Base-by-base conservation (phyloP, 2,888 invertebrate genomes). In the Mythimna impura region DNA sequence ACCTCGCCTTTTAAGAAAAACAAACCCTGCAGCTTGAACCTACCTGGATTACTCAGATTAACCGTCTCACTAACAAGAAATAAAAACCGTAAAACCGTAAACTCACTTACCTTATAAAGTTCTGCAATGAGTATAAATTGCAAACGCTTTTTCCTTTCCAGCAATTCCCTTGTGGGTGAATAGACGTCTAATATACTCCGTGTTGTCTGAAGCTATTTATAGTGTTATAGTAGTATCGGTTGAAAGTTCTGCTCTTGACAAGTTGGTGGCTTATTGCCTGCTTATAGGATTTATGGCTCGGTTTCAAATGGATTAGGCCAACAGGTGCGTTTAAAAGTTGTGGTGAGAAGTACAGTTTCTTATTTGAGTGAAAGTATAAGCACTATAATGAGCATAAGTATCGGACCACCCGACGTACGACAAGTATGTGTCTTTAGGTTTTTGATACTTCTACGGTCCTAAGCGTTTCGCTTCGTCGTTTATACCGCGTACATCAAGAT, bases 111-210 rank as follows among this genome's bases (percentile, higher is more conserved):
- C 54, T 61, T 72, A 66, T 62, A 76, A 79, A 81, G 54, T 81
- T 63, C 54, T 25, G 72, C 71, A 81, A 80, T 80, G 74, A 83
- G 71, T 76, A 80, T 74, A 81, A 79, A 83, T 73, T 76, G 83
- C 69, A 64, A 73, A 69, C 57, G 67, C 70, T 74, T 73, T 82
- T 78, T 73, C 78, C 75, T 73, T 62, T 30, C 25, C 7, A 20
- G 10, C 54, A 63, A 69, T 71, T 72, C 80, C 58, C 83, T 20
- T 10, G 80, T 40, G 83, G 66, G 25, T 66, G 65, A 54, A 82
- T 55, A 67, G 69, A 71, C 64, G 74, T 79, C 64, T 73, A 81
- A 76, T 83, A 74, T 66, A 71, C 71, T 66, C 54, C 30, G 64
- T 57, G 55, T 55, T 71, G 66, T 73, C 57, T 58, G 40, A 17